Evolutionary conservation across 2,113 vertebrate species (phyloP), one percentile per base, ranked within the genome.

Genomic region (Ibidorhyncha struthersii): DNA sequence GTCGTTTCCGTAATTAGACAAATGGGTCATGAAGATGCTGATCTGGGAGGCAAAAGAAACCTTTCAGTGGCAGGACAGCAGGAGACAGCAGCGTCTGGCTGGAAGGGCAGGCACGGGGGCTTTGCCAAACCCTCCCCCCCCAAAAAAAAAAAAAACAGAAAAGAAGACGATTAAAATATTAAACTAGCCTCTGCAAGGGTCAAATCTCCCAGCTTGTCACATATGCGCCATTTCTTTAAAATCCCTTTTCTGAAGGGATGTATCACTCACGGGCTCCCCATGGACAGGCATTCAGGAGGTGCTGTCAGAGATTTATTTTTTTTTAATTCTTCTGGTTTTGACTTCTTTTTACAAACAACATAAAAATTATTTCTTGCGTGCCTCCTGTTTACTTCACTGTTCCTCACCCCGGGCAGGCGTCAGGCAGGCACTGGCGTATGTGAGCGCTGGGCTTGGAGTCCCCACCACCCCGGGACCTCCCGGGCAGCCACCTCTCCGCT

Each of bases 11-110:
- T 99, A 99, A 97, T 99, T 99, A 50, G 99, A 99, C 78, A 99
- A 97, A 96, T 99, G 99, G 45, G 99, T 99, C 99, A 99, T 99
- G 97, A 99, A 99, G 97, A 99, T 99, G 97, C 99, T 99, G 98
- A 99, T 99, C 99, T 99, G 96, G 59, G 97, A 98, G 65, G 84
- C 26, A 95, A 94, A 78, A 67, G 93, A 88, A 80, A 52, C 50
- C 30, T 63, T 45, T 72, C 50, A 78, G 29, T 26, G 12, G 9
- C 36, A 45, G 74, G 18, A 61, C 36, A 26, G 73, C 27, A 79
- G 43, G 53, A 94, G 83, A 22, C 27, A 38, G 45, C 40, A 74
- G 61, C 4, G 14, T 21, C 34, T 61, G 38, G 14, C 62, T 73
- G 66, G 47, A 83, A 52, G 26, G 12, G 10, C 11, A 22, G 71